These are phyloP conservation scores for Automeris io DNA, from an alignment of 2,888 invertebrate species.

Conservation along the genomic window DNA sequence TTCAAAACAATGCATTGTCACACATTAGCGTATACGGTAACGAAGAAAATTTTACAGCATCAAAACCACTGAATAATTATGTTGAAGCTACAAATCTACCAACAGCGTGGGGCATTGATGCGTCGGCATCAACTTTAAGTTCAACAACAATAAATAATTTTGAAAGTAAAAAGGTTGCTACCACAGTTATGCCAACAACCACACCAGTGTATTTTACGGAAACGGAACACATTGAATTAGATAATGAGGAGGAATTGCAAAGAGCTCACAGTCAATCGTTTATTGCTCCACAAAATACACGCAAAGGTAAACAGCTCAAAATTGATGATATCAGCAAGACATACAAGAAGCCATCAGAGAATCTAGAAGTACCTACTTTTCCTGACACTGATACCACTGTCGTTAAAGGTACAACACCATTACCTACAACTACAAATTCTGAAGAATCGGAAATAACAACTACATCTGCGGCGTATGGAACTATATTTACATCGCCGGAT, in stretches of 20 bases:
- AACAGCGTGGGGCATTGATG: conserved; percentile 62
- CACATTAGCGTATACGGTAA: conserved; percentile 58
- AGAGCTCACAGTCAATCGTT: conserved; percentile 84
- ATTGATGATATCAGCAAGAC: conserved; percentile 33
- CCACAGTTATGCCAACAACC: conserved; percentile 41
- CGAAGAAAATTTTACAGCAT: conserved; percentile 53
- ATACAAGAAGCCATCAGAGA: conserved; percentile 53
- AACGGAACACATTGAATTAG: conserved; percentile 60
- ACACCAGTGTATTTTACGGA: conserved; percentile 58
- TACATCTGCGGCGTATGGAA: conserved; percentile 40
- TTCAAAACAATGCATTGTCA: conserved; percentile 60
- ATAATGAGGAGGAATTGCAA: conserved; percentile 80
- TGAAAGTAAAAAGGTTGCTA: conserved; percentile 59
- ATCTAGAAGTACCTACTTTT: conserved; percentile 59
- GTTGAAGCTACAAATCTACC: conserved; percentile 63
- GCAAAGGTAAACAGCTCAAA: conserved; percentile 59
- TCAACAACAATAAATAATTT: conserved; percentile 47
- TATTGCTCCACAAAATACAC: conserved; percentile 73
- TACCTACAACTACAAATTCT: conserved; percentile 36
- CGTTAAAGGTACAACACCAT: conserved; percentile 41
- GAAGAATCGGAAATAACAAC: conserved; percentile 46
- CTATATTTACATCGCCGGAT: conserved; percentile 58
- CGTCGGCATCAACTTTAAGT: conserved; percentile 38
- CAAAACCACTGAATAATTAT: conserved; percentile 66
- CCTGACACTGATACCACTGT: conserved; percentile 43